Evolutionary conservation across 2,888 invertebrate species (phyloP).

Genomic region (Mechanitis mazaeus): DNA sequence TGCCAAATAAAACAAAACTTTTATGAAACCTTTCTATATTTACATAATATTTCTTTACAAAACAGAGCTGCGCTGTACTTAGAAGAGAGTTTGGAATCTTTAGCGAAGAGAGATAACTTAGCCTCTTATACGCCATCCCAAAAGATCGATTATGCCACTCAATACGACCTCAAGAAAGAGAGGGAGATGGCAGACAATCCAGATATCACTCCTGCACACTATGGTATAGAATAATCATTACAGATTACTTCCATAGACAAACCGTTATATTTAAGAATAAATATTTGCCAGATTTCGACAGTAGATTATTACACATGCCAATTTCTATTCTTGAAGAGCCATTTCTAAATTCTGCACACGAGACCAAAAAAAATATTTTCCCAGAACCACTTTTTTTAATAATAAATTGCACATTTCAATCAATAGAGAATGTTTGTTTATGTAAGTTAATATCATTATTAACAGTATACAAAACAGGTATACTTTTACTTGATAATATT

Average conservation of each 20-base stretch:
- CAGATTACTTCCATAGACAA: neutral
- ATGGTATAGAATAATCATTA: conserved; percentile 73
- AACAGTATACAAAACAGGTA: too few species aligned
- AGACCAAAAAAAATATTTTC: too few species aligned
- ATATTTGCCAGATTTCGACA: too few species aligned
- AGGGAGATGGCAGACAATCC: conserved; percentile 82
- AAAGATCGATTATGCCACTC: conserved; percentile 69
- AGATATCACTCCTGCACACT: conserved; percentile 91
- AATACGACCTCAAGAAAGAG: conserved; percentile 72
- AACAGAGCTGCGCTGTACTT: conserved; percentile 54
- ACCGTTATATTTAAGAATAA: too few species aligned
- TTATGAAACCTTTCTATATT: neutral
- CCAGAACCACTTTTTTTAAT: too few species aligned
- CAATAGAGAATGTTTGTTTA: too few species aligned
- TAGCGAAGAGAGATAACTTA: conserved; percentile 62
- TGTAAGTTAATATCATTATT: too few species aligned
- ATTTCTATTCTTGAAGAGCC: too few species aligned
- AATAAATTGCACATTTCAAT: too few species aligned
- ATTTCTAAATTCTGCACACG: too few species aligned
- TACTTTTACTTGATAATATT: too few species aligned
- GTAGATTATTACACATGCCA: too few species aligned
- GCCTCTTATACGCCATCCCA: conserved; percentile 58
- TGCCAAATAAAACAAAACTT: conserved; percentile 2
- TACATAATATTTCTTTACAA: neutral
- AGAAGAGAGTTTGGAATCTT: conserved; percentile 59